Evolutionary conservation across 53 echinoderm and acorn worm genomes (phyloP).

Genomic region (Arbacia lixula): DNA sequence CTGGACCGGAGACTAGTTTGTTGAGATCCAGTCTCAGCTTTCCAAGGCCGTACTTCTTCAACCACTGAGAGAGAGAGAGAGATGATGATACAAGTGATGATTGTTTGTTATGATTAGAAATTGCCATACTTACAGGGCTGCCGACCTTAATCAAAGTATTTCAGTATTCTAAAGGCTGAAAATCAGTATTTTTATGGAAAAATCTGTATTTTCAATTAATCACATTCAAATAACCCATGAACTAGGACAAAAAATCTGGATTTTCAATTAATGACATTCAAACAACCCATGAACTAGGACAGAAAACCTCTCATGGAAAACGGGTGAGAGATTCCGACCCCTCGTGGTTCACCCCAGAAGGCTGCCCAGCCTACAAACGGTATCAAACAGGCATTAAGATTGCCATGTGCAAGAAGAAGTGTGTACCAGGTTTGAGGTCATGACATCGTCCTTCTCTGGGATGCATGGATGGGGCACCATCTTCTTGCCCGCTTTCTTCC

Average conservation of each 20-base stretch:
- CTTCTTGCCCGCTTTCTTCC: conserved; percentile 78
- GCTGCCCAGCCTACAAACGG: no score
- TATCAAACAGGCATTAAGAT: no score
- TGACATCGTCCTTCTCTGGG: conserved; percentile 91
- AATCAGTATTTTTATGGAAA: no score
- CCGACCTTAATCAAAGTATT: not conserved
- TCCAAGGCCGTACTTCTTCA: conserved; percentile 84
- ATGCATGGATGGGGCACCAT: conserved; percentile 88
- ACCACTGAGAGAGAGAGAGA: conserved; percentile 70
- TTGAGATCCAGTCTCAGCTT: conserved; percentile 86
- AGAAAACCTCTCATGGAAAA: no score
- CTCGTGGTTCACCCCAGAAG: no score
- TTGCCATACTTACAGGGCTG: not conserved
- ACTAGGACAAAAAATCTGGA: no score
- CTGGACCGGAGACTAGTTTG: conserved; percentile 95
- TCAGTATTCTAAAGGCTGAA: no score
- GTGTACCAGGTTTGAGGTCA: conserved; percentile 87
- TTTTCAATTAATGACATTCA: no score
- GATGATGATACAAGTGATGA: not conserved
- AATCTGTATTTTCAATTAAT: no score
- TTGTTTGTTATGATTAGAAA: not conserved
- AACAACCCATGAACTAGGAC: no score
- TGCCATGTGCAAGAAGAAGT: no score
- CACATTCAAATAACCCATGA: not conserved
- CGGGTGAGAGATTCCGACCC: no score